These are phyloP conservation scores for Chelon auratus DNA, from an alignment of 2,797 vertebrate genomes.

Conservation along the genomic window DNA sequence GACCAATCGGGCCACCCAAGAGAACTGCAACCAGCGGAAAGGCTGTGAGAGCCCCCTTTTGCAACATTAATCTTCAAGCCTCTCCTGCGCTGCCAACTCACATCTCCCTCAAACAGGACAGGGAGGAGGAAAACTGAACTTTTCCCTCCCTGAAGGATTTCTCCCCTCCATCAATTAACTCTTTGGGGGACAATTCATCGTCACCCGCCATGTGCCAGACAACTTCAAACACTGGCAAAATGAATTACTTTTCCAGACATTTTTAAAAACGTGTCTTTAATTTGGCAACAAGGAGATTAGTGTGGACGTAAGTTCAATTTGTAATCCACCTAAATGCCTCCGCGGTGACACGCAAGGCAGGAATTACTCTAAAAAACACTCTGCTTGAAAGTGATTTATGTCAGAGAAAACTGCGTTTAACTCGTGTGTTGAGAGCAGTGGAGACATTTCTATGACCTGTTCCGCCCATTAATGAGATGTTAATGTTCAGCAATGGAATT, in stretches of 20 bases:
- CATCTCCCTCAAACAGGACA: constrained; percentile 95
- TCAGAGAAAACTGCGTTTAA: constrained; percentile 22
- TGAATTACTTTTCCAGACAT: constrained; percentile 80
- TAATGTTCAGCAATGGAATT: constrained; percentile 59
- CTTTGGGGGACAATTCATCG: constrained; percentile 85
- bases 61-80: constrained; percentile 98
- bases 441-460: constrained; percentile 43
- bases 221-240: constrained; percentile 77
- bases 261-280: constrained; percentile 54
- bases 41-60: constrained; percentile 95
- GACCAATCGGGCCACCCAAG: constrained; percentile 99
- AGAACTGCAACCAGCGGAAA: constrained; percentile 94
- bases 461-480: constrained; percentile 65
- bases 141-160: constrained; percentile 82
- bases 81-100: constrained; percentile 95
- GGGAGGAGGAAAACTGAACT: constrained; percentile 77
- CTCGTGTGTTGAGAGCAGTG: constrained; percentile 24
- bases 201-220: constrained; percentile 75
- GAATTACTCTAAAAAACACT: constrained; percentile 18
- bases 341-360: constrained; percentile 15
- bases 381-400: constrained; percentile 53
- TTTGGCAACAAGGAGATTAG: constrained; percentile 57
- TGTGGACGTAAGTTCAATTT: constrained; percentile 36
- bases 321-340: constrained; percentile 39
- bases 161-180: constrained; percentile 87